Evolutionary conservation across 2,113 vertebrate species (phyloP).

Genomic region (Chelonoidis abingdonii): DNA sequence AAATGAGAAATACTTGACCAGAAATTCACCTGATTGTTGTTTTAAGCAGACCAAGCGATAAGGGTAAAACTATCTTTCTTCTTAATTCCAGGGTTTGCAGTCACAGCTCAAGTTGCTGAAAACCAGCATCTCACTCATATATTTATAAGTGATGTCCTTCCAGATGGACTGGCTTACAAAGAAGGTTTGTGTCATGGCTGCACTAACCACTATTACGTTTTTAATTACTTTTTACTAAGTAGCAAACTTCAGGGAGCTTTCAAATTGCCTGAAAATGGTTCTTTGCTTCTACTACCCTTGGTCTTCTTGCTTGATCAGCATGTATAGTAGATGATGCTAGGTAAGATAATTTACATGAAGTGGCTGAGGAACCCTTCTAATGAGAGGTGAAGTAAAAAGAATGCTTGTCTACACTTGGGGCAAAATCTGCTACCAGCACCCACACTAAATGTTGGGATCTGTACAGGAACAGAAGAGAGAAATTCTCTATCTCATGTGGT

Average conservation of each 20-base stretch:
- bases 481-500: constrained; percentile 11
- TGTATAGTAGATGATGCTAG: background rate
- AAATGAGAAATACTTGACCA: background rate
- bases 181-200: constrained; percentile 82
- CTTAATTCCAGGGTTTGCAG: constrained; percentile 86
- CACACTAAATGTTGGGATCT: background rate
- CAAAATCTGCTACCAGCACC: background rate
- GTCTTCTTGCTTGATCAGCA: constrained; percentile 4
- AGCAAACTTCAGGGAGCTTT: background rate
- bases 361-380: background rate
- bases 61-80: background rate
- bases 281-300: constrained; percentile 2
- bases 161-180: constrained; percentile 85
- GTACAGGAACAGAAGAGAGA: background rate
- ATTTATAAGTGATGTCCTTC: constrained; percentile 91
- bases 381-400: background rate
- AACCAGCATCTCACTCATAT: constrained; percentile 84
- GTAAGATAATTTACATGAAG: background rate
- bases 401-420: background rate
- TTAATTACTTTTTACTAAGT: background rate
- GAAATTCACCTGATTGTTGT: background rate
- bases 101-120: constrained; percentile 87
- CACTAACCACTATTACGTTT: background rate
- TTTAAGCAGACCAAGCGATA: background rate
- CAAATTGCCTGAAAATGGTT: constrained; percentile 8